Percentiles rank a stretch among this genome's conserved stretches.
Conservation (phyloP, 2,888 invertebrate genomes). For the Anthophora plumipes region DNA sequence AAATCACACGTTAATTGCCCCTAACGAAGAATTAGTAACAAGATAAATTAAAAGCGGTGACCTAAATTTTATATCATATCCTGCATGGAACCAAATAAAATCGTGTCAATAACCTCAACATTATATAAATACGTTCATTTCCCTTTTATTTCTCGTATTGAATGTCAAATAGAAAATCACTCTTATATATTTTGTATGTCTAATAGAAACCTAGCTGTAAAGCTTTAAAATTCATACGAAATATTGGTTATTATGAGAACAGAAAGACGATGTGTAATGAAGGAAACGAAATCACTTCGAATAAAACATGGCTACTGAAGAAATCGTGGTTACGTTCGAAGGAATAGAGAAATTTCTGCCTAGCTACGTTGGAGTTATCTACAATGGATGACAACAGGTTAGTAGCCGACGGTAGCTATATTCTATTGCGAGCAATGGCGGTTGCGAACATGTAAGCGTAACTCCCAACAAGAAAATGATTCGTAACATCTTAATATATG, state of each 20-base stretch:
- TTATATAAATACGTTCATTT: constrained; percentile 16
- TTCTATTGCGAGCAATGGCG: constrained; percentile 55
- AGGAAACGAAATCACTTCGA: background rate
- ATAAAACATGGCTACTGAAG: constrained; percentile 22
- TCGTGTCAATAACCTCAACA: constrained; percentile 31
- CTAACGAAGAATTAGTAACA: background rate
- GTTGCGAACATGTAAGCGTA: constrained; percentile 17
- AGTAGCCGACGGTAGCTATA: constrained; percentile 44
- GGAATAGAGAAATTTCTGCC: constrained; percentile 35
- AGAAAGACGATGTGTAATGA: background rate
- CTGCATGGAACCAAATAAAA: constrained; percentile 19
- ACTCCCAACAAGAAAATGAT: constrained; percentile 10
- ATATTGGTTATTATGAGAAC: background rate
- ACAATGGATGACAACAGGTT: constrained; percentile 62
- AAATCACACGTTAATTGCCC: background rate
- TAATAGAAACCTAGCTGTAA: background rate
- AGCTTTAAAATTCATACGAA: background rate
- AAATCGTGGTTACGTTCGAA: constrained; percentile 14
- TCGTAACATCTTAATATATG: background rate
- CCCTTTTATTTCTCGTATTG: constrained; percentile 3
- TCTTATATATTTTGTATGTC: background rate
- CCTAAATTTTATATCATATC: constrained; percentile 33
- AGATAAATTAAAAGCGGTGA: constrained; percentile 25
- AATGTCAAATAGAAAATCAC: background rate
- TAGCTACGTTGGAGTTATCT: constrained; percentile 40